These are phyloP conservation scores for Cercopithecus hamlyni DNA, from an alignment of 2,797 vertebrate species.

Conservation along the genomic window DNA sequence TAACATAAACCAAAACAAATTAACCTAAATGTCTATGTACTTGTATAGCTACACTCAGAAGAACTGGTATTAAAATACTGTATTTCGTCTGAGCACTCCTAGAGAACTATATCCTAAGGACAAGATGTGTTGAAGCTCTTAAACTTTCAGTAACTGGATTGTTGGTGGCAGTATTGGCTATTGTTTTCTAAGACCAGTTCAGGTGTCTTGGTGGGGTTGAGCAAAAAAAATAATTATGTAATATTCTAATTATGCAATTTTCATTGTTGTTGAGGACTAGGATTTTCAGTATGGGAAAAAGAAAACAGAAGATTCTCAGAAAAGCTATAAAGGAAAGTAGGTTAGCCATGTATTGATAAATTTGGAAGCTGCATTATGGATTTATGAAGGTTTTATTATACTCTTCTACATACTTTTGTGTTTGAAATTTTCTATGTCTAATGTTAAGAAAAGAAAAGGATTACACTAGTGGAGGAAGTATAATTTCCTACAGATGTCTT, in stretches of 20 bases:
- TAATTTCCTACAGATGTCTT: not conserved
- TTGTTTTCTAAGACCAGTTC: not conserved
- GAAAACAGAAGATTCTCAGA: not conserved
- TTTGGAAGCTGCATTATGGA: not conserved
- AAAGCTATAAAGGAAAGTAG: not conserved
- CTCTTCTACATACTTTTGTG: not conserved
- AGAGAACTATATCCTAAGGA: not conserved
- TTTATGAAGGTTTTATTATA: not conserved
- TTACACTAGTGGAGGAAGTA: not conserved
- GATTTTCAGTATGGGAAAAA: not conserved
- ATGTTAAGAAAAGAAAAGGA: not conserved
- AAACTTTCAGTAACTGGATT: not conserved
- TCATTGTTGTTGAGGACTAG: not conserved
- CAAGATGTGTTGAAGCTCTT: not conserved
- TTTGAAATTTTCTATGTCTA: not conserved
- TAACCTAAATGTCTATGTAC: not conserved
- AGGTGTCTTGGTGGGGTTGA: not conserved
- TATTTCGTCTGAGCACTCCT: not conserved
- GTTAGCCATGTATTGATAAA: no score
- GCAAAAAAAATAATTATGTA: not conserved
- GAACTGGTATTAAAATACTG: not conserved
- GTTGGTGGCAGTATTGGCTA: not conserved
- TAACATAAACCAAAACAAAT: not conserved
- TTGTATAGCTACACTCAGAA: not conserved
- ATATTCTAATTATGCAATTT: not conserved